Conservation (phyloP, 2,113 vertebrate genomes). For the Eidolon helvum region DNA sequence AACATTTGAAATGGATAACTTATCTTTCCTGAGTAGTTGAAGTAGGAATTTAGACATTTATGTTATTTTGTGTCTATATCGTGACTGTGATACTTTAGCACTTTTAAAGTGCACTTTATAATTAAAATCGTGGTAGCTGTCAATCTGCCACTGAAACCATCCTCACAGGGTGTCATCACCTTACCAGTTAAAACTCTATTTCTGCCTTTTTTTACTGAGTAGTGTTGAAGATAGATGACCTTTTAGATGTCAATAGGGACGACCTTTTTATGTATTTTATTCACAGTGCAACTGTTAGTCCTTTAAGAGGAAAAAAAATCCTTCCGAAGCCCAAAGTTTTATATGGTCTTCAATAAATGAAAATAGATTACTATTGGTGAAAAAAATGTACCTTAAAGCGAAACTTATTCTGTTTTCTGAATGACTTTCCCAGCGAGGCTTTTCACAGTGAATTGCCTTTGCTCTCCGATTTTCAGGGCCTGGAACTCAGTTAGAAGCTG, state of each 20-base stretch:
- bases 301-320: background rate
- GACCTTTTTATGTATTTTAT: background rate
- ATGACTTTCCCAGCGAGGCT: background rate
- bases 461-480: background rate
- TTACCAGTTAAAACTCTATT: background rate
- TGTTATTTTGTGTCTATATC: background rate
- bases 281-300: background rate
- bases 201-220: background rate
- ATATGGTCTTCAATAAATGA: background rate
- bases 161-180: background rate
- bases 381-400: background rate
- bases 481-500: background rate
- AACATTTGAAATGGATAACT: background rate
- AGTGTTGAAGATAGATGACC: background rate
- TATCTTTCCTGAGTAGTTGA: background rate
- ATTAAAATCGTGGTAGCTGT: background rate
- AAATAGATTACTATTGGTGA: background rate
- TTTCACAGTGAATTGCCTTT: background rate
- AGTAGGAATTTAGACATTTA: background rate
- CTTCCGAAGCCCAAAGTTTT: background rate
- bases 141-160: background rate
- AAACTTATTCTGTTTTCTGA: background rate
- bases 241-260: background rate
- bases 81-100: background rate
- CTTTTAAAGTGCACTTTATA: background rate